Evolutionary conservation across 2,113 vertebrate species (phyloP), one percentile per base, ranked within the genome.

Genomic region (Percina caprodes): DNA sequence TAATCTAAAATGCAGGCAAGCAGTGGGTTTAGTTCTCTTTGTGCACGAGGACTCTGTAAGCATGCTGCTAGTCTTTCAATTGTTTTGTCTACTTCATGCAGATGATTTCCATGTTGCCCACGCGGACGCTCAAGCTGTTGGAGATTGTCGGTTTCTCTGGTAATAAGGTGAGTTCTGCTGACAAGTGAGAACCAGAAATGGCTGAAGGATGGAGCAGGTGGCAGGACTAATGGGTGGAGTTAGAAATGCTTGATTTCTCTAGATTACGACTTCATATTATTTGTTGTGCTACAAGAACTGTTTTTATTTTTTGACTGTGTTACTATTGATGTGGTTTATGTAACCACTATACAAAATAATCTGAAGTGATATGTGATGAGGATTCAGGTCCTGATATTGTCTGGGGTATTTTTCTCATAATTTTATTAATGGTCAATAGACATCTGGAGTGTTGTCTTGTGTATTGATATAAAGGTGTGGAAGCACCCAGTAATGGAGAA

Each of bases 121-220:
- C 96, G 6, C 93, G 97, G 83, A 99, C 97, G 46, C 94, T 99
- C 56, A 95, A 96, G 69, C 94, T 99, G 77, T 88, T 99, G 77
- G 98, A 99, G 88, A 99, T 99, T 85, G 97, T 99, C 23, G 98
- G 98, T 7, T 97, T 99, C 93, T 99, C 98, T 86, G 98, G 98
- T 79, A 99, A 99, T 83, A 99, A 99, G 96, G 98, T 98, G 94
- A 95, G 88, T 42, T 46, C 11, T 79, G 11, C n/a, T 65, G 39
- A 66, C 48, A 55, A 8, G 52, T 56, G 45, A 52, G 35, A 48
- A 54, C 23, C 24, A 39, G 24, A 69, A 33, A 60, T 15, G n/a
- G 49, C 51, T 55, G 67, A 60, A 66, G 33, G 4, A 21, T 1
- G 9, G 30, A 35, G 46, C 46, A 24, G 46, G 30, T 56, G 52